A percentile compares a stretch with the other conserved stretches of the same genome.
Evolutionary conservation across 1,140 invertebrate genomes (phyloP).

Genomic region (Parasteatoda tepidariorum): DNA sequence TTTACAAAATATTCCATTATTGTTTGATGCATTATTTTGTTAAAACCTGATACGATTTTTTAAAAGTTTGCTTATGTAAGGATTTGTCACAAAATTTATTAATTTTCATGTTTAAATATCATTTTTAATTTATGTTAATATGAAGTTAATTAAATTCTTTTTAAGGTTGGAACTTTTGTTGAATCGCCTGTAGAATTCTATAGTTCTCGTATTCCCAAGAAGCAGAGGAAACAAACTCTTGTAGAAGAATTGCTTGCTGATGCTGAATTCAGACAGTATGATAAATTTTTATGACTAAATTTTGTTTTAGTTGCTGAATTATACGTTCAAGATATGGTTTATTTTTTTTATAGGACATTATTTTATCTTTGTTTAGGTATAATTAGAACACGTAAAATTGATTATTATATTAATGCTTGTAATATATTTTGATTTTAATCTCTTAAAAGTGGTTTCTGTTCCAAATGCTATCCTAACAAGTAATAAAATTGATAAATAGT

Average conservation of each 20-base stretch:
- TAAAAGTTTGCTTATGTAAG: too few species aligned
- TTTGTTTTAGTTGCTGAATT: background rate
- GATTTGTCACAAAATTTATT: too few species aligned
- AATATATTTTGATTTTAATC: background rate
- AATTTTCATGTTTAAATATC: too few species aligned
- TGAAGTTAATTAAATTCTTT: constrained; percentile 22
- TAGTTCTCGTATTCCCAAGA: constrained; percentile 80
- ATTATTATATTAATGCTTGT: background rate
- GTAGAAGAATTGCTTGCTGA: constrained; percentile 93
- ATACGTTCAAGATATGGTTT: background rate
- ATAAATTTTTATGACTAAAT: background rate
- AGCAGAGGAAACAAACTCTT: constrained; percentile 86
- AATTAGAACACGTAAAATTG: background rate
- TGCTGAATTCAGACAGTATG: constrained; percentile 84
- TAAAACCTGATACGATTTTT: too few species aligned
- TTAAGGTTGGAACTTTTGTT: constrained; percentile 73
- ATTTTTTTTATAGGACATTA: background rate
- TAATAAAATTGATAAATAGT: too few species aligned
- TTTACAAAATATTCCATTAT: too few species aligned
- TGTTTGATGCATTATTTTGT: too few species aligned
- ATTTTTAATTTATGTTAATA: too few species aligned
- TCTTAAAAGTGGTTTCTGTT: too few species aligned
- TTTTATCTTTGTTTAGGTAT: background rate
- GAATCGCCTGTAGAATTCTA: constrained; percentile 74
- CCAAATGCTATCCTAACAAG: too few species aligned